phyloP scores from a whole-genome alignment of 1,140 invertebrate species.

The Microplitis demolitor region DNA sequence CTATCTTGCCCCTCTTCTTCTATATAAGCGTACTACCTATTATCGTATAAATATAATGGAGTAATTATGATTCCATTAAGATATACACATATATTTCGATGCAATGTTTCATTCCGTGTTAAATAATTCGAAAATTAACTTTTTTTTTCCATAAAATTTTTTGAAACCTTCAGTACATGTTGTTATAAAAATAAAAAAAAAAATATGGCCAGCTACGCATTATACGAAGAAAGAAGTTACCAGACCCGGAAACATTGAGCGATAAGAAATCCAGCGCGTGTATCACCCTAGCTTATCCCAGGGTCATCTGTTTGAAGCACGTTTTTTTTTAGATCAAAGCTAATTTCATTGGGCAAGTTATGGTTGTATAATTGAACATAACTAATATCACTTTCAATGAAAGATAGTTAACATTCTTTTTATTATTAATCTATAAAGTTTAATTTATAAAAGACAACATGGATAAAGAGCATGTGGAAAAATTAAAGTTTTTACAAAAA shows the following conservation, averaged over 20 bases:
- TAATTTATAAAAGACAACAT: not conserved
- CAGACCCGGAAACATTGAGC: not conserved
- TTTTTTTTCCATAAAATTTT: no score
- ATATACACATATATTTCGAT: no score
- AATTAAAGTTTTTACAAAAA: not conserved
- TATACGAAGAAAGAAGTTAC: not conserved
- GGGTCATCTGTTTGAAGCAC: not conserved
- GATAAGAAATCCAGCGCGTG: not conserved
- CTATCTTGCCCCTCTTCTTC: no score
- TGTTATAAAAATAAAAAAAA: not conserved
- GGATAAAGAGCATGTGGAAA: not conserved
- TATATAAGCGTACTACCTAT: no score
- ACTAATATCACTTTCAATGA: no score
- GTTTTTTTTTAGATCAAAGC: not conserved
- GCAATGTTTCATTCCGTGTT: no score
- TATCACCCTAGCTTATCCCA: not conserved
- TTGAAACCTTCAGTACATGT: no score
- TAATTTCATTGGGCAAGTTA: not conserved
- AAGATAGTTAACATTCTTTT: no score
- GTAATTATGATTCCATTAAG: no score
- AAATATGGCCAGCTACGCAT: not conserved
- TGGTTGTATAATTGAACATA: not conserved
- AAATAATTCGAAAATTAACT: no score
- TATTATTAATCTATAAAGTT: not conserved
- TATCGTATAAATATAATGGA: no score